phyloP scores from a whole-genome alignment of 2,113 vertebrate genomes.

The Sapajus apella region DNA sequence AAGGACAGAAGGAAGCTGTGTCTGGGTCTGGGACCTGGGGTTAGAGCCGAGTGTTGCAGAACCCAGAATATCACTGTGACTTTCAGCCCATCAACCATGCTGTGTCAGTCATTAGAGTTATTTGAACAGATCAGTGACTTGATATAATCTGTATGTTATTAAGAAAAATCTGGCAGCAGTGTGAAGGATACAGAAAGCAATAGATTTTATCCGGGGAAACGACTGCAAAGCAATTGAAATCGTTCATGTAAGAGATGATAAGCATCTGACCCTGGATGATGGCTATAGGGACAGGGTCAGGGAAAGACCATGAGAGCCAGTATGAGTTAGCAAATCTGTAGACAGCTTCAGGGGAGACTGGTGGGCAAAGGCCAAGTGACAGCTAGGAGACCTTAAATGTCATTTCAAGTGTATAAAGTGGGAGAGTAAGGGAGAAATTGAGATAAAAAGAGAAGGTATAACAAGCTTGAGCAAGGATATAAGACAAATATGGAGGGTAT shows the following conservation, averaged over 20 bases:
- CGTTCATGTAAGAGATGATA: not conserved
- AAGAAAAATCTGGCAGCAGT: not conserved
- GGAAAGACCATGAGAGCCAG: not conserved
- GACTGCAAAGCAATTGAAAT: not conserved
- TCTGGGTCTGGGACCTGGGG: rapidly evolving
- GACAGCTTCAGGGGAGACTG: rapidly evolving
- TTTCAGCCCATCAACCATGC: not conserved
- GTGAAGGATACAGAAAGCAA: not conserved
- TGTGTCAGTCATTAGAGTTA: not conserved
- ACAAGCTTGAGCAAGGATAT: not conserved
- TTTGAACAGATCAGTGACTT: not conserved
- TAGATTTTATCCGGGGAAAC: slow-evolving; percentile 12
- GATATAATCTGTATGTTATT: not conserved
- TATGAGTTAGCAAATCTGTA: not conserved
- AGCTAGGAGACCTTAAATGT: not conserved
- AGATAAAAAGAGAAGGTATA: not conserved
- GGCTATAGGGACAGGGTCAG: not conserved
- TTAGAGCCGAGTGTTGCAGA: not conserved
- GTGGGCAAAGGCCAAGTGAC: not conserved
- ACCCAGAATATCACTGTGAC: not conserved
- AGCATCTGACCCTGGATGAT: not conserved
- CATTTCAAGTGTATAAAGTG: not conserved
- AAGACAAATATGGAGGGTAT: not conserved
- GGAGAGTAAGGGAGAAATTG: not conserved
- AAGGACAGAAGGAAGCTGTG: not conserved